Conservation (phyloP, 2,113 vertebrate genomes). For the Pitta sordida region DNA sequence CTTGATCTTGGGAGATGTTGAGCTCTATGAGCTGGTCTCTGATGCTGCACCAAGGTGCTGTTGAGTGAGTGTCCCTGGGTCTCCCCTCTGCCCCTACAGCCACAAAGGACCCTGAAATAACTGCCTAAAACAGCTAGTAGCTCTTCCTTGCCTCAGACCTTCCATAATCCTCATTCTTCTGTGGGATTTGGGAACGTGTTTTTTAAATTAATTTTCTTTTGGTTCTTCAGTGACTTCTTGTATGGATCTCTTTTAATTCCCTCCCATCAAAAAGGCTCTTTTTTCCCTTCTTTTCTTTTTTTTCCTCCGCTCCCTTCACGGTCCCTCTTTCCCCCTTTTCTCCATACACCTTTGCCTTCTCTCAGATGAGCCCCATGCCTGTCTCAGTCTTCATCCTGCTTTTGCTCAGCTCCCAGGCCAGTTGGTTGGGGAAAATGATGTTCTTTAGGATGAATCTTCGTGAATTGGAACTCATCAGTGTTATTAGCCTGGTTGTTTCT, state of each 20-base stretch:
- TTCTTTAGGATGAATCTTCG: not conserved
- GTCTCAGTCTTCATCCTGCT: not conserved
- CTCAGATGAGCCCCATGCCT: not conserved
- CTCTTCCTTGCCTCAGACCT: not conserved
- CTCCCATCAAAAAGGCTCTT: not conserved
- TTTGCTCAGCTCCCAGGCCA: not conserved
- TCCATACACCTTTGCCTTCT: not conserved
- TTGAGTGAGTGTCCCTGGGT: not conserved
- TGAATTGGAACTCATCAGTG: not conserved
- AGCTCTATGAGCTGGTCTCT: not conserved
- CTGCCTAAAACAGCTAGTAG: not conserved
- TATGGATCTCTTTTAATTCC: not conserved
- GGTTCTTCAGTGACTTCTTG: not conserved
- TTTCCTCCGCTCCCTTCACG: fast-evolving
- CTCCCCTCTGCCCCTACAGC: not conserved
- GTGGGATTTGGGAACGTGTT: not conserved
- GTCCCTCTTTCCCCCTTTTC: not conserved
- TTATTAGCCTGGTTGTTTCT: not conserved
- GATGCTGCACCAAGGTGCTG: not conserved
- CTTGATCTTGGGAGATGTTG: not conserved
- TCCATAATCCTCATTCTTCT: not conserved
- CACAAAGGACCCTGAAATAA: not conserved
- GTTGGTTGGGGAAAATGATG: not conserved
- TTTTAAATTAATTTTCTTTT: not conserved
- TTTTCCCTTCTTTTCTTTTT: fast-evolving